A percentile compares a stretch with the other conserved stretches of the same genome.
Conservation (phyloP, 2,113 vertebrate species). For the Melanerpes aurifrons region DNA sequence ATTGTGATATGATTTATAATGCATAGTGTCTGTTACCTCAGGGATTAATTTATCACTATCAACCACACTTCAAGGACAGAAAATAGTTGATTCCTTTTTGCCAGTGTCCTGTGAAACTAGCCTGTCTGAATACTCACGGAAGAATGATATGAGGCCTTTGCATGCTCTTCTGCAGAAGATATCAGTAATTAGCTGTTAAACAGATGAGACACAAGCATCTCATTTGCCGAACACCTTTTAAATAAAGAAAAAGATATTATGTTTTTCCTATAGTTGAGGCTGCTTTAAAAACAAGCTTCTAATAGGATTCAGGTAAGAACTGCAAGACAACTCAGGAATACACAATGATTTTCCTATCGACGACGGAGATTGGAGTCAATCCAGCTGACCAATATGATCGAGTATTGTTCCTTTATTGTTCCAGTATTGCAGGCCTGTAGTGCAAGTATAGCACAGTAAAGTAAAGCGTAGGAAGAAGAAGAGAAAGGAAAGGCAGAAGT, state of each 20-base stretch:
- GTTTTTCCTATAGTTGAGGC: background rate
- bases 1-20: background rate
- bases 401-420: no score
- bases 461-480: no score
- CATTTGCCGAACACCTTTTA: background rate
- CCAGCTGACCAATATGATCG: no score
- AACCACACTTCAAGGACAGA: constrained; percentile 7
- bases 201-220: background rate
- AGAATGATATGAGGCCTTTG: background rate
- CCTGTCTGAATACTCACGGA: background rate
- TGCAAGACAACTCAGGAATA: background rate
- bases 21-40: background rate
- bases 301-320: background rate
- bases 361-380: no score
- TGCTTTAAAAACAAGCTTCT: background rate
- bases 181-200: background rate
- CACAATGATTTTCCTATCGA: background rate
- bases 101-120: background rate
- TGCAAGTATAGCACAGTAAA: no score
- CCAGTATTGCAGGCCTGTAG: no score
- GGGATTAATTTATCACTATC: constrained; percentile 20
- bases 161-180: background rate
- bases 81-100: constrained; percentile 4
- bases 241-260: background rate
- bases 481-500: no score